Base-by-base conservation (phyloP, 2,888 invertebrate genomes). In the Philhelius pedissequus region DNA sequence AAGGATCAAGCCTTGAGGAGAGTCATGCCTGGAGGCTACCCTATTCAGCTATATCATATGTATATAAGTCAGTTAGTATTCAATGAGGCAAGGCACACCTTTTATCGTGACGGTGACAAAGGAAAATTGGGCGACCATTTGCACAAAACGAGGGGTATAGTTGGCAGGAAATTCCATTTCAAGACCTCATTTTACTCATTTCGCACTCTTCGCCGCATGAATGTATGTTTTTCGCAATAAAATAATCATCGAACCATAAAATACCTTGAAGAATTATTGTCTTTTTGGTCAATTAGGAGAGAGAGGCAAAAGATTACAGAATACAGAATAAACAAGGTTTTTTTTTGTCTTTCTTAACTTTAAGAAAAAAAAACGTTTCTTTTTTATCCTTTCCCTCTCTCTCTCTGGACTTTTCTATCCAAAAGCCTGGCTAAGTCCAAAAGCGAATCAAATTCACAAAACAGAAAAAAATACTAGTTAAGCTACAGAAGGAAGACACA, bases 281-380 rank as follows among this genome's bases (percentile, higher is more conserved):
- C 77, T 82, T 82, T 82, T 82, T 82, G 73, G 82, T 82, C 77
- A 82, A 77, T 82, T 82, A 82, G 82, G 52, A 78, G 78, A 78
- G 73, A 78, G 78, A 62, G 69, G 75, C 9, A 69, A 60, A 71
- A 35, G 60, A 83, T 76, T 81, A 82, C 82, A 77, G 77, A 82
- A 77, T 68, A 77, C 5, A 25, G n/a, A n/a, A n/a, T n/a, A 25
- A 48, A 73, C 82, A 75, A 66, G 50, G 35, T 56, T 58, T 75
- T 64, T 62, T n/a, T n/a, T n/a, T n/a, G n/a, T n/a, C n/a, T n/a
- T n/a, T 54, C 62, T 69, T 62, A 45, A 20, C 32, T 79, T 79
- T 7, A 11, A 18, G 0, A 56, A 56, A 60, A 43, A 38, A 15
- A 27, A 78, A 70, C 56, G 8, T 60, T 68, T 52, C 52, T 50